Conservation (phyloP, 64 coral and sea anemone species). For the Pachyseris speciosa region DNA sequence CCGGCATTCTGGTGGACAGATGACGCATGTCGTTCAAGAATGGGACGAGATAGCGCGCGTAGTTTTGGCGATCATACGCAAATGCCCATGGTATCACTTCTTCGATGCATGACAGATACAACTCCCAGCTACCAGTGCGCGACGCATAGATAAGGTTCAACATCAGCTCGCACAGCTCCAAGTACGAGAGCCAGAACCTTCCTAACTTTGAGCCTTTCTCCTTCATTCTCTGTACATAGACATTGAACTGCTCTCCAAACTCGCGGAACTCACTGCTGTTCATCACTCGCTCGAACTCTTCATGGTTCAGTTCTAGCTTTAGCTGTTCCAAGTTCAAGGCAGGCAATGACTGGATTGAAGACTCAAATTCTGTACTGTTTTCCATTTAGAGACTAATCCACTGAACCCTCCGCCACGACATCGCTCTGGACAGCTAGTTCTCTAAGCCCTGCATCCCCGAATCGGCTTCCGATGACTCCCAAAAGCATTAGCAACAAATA, state of each 20-base stretch:
- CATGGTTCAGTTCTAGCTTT: conserved; percentile 45
- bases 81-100: conserved; percentile 57
- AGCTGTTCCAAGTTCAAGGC: conserved; percentile 68
- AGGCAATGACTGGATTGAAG: conserved; percentile 34
- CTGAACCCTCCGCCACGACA: conserved; percentile 66
- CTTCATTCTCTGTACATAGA: neutral
- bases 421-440: conserved; percentile 63
- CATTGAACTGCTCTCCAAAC: neutral
- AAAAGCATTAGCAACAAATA: conserved; percentile 66
- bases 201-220: conserved; percentile 35
- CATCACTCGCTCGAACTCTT: conserved; percentile 5
- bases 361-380: conserved; percentile 82
- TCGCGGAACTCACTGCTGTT: neutral
- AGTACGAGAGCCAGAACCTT: conserved; percentile 55
- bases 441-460: conserved; percentile 57
- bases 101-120: conserved; percentile 47
- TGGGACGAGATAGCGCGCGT: conserved; percentile 25
- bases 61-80: no score
- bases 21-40: conserved; percentile 25
- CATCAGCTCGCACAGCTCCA: conserved; percentile 39
- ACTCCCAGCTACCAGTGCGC: conserved; percentile 28
- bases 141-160: conserved; percentile 46
- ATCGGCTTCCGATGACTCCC: conserved; percentile 63
- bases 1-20: conserved; percentile 5
- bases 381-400: conserved; percentile 59